Conservation (phyloP, 2,888 invertebrate species). For the Ichneumoninae sp. region DNA sequence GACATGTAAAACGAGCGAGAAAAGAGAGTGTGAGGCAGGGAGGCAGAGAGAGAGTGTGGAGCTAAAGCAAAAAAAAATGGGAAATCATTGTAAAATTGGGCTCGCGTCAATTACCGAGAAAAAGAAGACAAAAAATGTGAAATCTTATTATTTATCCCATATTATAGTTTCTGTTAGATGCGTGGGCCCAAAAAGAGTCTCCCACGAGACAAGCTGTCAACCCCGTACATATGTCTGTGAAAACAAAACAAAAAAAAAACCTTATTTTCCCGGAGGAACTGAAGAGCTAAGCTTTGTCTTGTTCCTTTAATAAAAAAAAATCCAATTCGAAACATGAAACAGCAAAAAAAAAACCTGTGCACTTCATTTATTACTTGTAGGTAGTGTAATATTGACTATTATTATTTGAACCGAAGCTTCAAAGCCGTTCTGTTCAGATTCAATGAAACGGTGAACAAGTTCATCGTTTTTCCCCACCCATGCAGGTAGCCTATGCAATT, state of each 20-base stretch:
- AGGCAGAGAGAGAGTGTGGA: not conserved
- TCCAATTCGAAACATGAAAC: conserved; percentile 58
- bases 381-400: not conserved
- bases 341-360: conserved; percentile 40
- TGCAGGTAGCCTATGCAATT: conserved; percentile 13
- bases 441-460: conserved; percentile 13
- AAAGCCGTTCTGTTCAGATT: conserved; percentile 43
- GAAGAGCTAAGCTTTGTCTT: conserved; percentile 38
- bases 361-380: conserved; percentile 48
- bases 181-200: conserved; percentile 11
- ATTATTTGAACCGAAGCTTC: not conserved
- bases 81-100: conserved; percentile 48
- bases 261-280: conserved; percentile 29
- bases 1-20: conserved; percentile 11
- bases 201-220: conserved; percentile 15
- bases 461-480: conserved; percentile 6
- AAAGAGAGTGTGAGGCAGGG: not conserved
- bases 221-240: conserved; percentile 41
- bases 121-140: conserved; percentile 25
- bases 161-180: conserved; percentile 52
- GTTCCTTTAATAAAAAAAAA: conserved; percentile 53
- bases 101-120: conserved; percentile 24
- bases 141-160: conserved; percentile 29
- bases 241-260: conserved; percentile 20
- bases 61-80: conserved; percentile 15